Conservation (phyloP, 2,888 invertebrate species). For the Habrosyne pyritoides region DNA sequence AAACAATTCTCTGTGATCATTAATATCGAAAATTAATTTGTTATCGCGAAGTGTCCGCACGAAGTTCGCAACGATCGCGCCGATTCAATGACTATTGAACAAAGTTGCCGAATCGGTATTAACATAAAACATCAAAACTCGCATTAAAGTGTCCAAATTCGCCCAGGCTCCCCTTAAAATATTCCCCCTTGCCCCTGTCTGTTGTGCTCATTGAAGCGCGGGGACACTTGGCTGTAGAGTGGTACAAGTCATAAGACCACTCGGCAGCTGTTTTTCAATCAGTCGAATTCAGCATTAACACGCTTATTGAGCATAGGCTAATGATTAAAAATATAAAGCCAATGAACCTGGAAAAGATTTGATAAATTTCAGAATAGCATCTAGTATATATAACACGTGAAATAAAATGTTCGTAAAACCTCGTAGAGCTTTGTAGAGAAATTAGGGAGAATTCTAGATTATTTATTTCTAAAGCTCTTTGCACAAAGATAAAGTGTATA, state of each 20-base stretch:
- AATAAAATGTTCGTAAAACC: too few relatives aligned
- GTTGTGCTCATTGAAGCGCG: slow-evolving; percentile 58
- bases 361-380: too few relatives aligned
- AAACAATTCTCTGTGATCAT: slow-evolving; percentile 13
- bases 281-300: too few relatives aligned
- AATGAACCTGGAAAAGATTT: too few relatives aligned
- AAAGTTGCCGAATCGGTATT: slow-evolving; percentile 69
- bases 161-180: slow-evolving; percentile 57
- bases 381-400: too few relatives aligned
- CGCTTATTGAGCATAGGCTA: too few relatives aligned
- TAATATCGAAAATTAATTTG: slow-evolving; percentile 44
- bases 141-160: slow-evolving; percentile 80
- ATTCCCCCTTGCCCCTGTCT: slow-evolving; percentile 56
- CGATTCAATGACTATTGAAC: slow-evolving; percentile 65
- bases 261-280: too few relatives aligned
- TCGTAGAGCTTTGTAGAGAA: too few relatives aligned
- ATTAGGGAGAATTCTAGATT: too few relatives aligned
- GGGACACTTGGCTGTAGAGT: slow-evolving; percentile 32
- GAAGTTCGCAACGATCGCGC: slow-evolving; percentile 19
- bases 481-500: too few relatives aligned
- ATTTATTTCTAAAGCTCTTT: too few relatives aligned
- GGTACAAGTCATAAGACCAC: slow-evolving; percentile 36
- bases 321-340: too few relatives aligned
- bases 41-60: slow-evolving; percentile 31
- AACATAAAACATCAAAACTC: slow-evolving; percentile 83